Percentiles rank a stretch among this genome's conserved stretches.
phyloP scores from a whole-genome alignment of 2,797 vertebrate genomes.

The Gambelia wislizenii region DNA sequence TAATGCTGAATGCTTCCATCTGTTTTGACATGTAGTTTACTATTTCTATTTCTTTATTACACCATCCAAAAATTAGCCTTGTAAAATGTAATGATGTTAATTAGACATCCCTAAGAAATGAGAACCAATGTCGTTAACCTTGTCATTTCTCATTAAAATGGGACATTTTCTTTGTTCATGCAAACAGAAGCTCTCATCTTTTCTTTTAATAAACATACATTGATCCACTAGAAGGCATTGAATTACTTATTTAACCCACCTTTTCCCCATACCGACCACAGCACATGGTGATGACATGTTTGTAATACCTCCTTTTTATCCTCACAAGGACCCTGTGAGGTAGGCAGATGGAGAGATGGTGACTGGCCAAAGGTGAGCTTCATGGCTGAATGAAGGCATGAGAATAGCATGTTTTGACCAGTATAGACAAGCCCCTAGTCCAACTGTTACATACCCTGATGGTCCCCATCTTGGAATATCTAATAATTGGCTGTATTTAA shows the following conservation, averaged over 20 bases:
- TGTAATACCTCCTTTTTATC: not conserved
- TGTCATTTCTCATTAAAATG: slow-evolving; percentile 32
- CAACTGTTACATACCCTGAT: too few relatives aligned
- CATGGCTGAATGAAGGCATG: not conserved
- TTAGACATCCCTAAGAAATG: slow-evolving; percentile 19
- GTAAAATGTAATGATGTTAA: slow-evolving; percentile 35
- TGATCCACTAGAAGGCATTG: not conserved
- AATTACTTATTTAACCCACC: not conserved
- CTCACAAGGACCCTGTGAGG: not conserved
- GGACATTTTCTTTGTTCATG: not conserved
- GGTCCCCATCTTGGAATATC: too few relatives aligned
- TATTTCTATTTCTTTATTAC: slow-evolving; percentile 19
- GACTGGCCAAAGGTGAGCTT: not conserved
- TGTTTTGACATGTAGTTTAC: slow-evolving; percentile 28
- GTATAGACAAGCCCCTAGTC: too few relatives aligned
- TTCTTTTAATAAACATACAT: not conserved
- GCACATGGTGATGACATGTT: not conserved
- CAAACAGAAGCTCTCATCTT: not conserved
- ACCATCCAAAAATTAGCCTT: slow-evolving; percentile 13
- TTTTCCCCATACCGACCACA: not conserved
- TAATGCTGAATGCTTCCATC: slow-evolving; percentile 5
- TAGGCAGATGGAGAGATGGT: not conserved
- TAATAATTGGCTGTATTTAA: too few relatives aligned
- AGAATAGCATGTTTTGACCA: too few relatives aligned
- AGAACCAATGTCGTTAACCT: slow-evolving; percentile 12